Conservation (phyloP, 2,797 vertebrate species). For the Columba guinea region DNA sequence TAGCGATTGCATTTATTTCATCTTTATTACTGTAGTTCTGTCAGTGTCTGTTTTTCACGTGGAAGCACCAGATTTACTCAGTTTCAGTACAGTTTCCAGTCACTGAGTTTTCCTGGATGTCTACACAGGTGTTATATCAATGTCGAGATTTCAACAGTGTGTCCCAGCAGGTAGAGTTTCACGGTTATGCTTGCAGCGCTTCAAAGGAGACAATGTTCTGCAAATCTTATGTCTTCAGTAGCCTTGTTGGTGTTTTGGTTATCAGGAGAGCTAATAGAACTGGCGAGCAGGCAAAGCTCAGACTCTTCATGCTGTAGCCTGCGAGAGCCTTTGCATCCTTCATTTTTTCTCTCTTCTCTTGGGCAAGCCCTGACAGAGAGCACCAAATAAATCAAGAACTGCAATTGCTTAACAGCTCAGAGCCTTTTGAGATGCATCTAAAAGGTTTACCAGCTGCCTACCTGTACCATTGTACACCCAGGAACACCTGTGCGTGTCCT, state of each 20-base stretch:
- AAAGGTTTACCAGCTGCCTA: neutral
- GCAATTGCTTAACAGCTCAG: neutral
- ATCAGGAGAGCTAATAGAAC: neutral
- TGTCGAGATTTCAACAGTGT: neutral
- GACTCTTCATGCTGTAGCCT: neutral
- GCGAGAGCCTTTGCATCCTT: fast-evolving
- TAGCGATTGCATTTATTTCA: neutral
- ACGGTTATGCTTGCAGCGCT: neutral
- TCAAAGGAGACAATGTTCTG: neutral
- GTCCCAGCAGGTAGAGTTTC: neutral
- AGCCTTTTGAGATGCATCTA: neutral
- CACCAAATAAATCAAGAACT: neutral
- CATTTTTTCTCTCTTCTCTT: neutral
- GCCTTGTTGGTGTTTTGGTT: neutral
- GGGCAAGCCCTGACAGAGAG: neutral
- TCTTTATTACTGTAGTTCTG: neutral
- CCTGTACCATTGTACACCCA: neutral
- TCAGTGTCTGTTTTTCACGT: neutral
- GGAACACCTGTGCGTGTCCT: neutral
- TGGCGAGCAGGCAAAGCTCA: neutral
- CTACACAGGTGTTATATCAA: neutral
- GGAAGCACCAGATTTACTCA: neutral
- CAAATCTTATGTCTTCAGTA: neutral
- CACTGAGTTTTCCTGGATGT: neutral
- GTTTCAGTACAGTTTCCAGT: neutral